phyloP scores from a whole-genome alignment of 1,140 invertebrate genomes.

The Penaeus japonicus region DNA sequence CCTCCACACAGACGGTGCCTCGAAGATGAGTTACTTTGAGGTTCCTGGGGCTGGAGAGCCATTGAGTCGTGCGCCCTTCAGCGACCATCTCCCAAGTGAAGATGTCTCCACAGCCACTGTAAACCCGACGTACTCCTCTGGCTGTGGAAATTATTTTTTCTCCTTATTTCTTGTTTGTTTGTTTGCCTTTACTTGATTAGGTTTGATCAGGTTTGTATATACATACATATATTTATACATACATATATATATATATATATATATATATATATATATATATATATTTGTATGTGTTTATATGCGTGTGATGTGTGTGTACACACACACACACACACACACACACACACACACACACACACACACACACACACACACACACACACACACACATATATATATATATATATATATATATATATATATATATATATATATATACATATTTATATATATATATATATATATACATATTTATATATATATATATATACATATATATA shows the following conservation, averaged over 20 bases:
- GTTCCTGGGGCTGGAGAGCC: too few relatives aligned
- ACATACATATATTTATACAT: neutral
- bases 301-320: neutral
- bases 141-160: too few relatives aligned
- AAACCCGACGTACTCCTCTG: too few relatives aligned
- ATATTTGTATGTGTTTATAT: slow-evolving; percentile 1
- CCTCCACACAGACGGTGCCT: too few relatives aligned
- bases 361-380: neutral
- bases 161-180: too few relatives aligned
- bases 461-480: too few relatives aligned
- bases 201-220: neutral
- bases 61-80: too few relatives aligned
- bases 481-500: neutral
- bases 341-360: neutral
- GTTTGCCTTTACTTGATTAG: neutral
- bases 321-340: slow-evolving; percentile 11
- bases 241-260: neutral
- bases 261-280: neutral
- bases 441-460: too few relatives aligned
- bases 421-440: neutral
- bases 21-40: too few relatives aligned
- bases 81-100: too few relatives aligned
- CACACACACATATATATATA: neutral
- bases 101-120: too few relatives aligned
- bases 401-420: neutral